Base-by-base conservation (phyloP, 2,113 vertebrate genomes). In the Lates calcarifer region DNA sequence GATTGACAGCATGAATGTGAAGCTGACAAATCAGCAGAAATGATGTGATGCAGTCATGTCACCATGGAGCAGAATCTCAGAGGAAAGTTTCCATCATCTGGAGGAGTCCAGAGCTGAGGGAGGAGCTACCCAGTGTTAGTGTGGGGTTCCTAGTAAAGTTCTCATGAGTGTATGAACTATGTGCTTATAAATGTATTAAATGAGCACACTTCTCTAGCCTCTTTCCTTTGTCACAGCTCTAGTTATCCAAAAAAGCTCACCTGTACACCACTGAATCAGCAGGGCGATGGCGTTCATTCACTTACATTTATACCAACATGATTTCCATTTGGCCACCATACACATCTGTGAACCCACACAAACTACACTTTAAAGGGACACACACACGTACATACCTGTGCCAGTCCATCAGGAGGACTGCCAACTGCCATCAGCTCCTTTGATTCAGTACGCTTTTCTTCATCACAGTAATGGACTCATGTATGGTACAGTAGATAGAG, bases 401-500 rank as follows among this genome's bases (percentile, higher is more conserved):
- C 58, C 29, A 55, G 37, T 26, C n/a, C 13, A 13, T 70, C 51
- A 85, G 84, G 69, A 71, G 57, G 49, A 53, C 4, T 1, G 82
- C 64, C 78, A 85, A 26, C 53, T 1, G 37, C 62, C 71, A 68
- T 75, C 74, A 45, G 56, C 81, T 78, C 35, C 83, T 66, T 31
- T 76, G 83, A 86, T 77, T 86, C 60, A 86, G 15, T 15, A 35
- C 15, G 3, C n/a, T 58, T 33, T 22, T n/a, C 35, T 60, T 88
- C 82, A 88, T 89, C 87, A 49, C 12, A 39, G 74, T 85, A 84
- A 87, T 85, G 73, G 62, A 71, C 61, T 69, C n/a, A n/a, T n/a
- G n/a, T n/a, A n/a, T n/a, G n/a, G n/a, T n/a, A n/a, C 17, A 67
- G 79, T 20, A 35, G 60, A 63, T 71, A 56, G 74, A 68, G 53